Percentiles rank a stretch among this genome's conserved stretches.
Evolutionary conservation across 2,113 vertebrate species (phyloP).

Genomic region (Atlantisia rogersi): DNA sequence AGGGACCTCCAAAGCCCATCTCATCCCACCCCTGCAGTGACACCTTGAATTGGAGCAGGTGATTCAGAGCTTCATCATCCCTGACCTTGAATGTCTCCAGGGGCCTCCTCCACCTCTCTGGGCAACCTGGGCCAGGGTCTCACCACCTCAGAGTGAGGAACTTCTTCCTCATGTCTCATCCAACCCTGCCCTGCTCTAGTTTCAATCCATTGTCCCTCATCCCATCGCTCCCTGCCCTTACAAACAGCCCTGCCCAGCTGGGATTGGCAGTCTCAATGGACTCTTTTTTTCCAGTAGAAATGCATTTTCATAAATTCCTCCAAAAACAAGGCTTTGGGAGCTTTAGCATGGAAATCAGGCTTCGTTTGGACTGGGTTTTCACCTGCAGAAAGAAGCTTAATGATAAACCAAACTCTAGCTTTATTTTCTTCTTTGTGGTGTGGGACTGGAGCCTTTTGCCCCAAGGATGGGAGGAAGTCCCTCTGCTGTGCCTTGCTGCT

Average conservation of each 20-base stretch:
- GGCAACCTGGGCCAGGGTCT: no score
- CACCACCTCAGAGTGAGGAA: no score
- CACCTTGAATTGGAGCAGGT: no score
- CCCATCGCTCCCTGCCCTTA: no score
- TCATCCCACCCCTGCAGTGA: no score
- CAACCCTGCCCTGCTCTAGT: no score
- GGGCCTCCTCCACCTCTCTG: no score
- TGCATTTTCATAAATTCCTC: background rate
- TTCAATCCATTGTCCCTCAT: no score
- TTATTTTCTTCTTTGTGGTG: background rate
- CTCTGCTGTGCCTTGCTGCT: background rate
- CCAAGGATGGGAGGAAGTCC: background rate
- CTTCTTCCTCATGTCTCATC: no score
- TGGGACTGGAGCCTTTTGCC: background rate
- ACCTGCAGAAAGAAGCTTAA: background rate
- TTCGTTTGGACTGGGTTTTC: background rate
- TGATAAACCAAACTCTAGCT: background rate
- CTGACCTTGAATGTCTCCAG: no score
- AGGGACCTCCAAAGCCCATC: no score
- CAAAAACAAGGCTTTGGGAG: background rate
- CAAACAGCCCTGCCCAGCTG: background rate
- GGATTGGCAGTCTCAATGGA: background rate
- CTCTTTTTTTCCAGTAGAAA: background rate
- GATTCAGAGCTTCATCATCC: no score
- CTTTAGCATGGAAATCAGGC: background rate